phyloP scores from a whole-genome alignment of 2,797 vertebrate genomes.

The Rhynchotus rufescens region DNA sequence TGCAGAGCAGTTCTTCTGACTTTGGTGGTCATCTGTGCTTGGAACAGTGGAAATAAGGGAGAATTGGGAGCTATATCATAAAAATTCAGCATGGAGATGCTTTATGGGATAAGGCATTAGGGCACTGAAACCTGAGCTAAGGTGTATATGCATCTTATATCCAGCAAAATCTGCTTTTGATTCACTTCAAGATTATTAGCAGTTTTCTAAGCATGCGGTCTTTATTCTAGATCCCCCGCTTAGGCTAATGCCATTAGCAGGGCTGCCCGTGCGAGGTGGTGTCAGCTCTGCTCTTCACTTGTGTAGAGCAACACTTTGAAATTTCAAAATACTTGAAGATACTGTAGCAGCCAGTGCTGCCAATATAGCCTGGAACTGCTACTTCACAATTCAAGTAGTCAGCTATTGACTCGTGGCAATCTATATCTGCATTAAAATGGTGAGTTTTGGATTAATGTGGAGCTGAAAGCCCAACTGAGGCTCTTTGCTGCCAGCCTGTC shows the following conservation, averaged over 20 bases:
- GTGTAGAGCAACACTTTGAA: constrained; percentile 73
- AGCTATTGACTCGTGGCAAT: constrained; percentile 86
- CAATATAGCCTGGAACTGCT: constrained; percentile 74
- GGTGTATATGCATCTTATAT: fast-evolving
- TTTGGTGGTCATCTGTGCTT: constrained; percentile 7
- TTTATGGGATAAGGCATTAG: neutral
- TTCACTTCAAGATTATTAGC: neutral
- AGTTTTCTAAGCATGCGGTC: neutral
- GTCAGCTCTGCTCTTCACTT: constrained; percentile 61
- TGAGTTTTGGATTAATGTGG: constrained; percentile 86
- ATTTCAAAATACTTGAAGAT: constrained; percentile 77
- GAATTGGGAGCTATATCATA: neutral
- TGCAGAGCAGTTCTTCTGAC: neutral
- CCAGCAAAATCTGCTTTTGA: neutral
- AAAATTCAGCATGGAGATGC: neutral
- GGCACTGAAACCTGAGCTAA: neutral
- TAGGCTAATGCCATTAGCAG: constrained; percentile 50
- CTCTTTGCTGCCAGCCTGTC: constrained; percentile 85
- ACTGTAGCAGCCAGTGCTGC: constrained; percentile 76
- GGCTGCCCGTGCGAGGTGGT: constrained; percentile 25
- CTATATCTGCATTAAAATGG: constrained; percentile 88
- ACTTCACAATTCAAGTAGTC: constrained; percentile 85
- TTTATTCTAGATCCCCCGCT: constrained; percentile 28
- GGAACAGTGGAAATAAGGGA: neutral
- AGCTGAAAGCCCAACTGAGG: constrained; percentile 85